Percentiles rank a stretch among this genome's conserved stretches.
Conservation (phyloP, 1,140 invertebrate genomes). For the Aphelenchoides besseyi region DNA sequence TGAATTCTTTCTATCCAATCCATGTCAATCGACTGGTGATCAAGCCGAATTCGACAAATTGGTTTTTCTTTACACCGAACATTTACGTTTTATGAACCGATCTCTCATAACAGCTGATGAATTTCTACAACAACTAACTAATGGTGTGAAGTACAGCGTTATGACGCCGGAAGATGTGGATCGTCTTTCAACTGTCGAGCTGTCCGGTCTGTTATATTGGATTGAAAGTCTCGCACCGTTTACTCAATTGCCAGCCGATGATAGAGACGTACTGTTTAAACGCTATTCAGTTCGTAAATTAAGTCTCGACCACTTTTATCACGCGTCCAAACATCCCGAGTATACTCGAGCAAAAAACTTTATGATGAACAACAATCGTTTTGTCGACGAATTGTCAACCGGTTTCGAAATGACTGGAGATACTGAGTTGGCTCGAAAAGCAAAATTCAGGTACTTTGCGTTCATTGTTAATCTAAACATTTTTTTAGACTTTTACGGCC, state of each 20-base stretch:
- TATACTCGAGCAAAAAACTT: neutral
- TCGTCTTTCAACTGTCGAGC: conserved; percentile 16
- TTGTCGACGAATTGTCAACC: neutral
- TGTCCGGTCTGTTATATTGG: conserved; percentile 18
- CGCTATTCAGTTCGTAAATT: conserved; percentile 22
- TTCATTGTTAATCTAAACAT: neutral
- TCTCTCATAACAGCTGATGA: conserved; percentile 13
- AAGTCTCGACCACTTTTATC: conserved; percentile 19
- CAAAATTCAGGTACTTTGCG: neutral
- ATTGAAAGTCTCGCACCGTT: conserved; percentile 15
- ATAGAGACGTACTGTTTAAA: conserved; percentile 19
- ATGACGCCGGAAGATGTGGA: conserved; percentile 22
- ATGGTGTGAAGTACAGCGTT: neutral
- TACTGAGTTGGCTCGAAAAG: neutral
- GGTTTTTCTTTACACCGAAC: conserved; percentile 5
- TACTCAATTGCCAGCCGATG: neutral
- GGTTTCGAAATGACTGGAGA: neutral
- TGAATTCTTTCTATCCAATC: neutral
- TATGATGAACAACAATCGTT: conserved; percentile 15
- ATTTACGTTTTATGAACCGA: conserved; percentile 19
- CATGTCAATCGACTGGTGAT: neutral
- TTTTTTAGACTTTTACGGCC: conserved; percentile 21
- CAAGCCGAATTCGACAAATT: conserved; percentile 2
- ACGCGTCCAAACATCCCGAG: conserved; percentile 18
- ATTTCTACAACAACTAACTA: neutral